A percentile compares a stretch with the other conserved stretches of the same genome.
phyloP scores from a whole-genome alignment of 2,113 vertebrate genomes.

The Cephalopterus ornatus region DNA sequence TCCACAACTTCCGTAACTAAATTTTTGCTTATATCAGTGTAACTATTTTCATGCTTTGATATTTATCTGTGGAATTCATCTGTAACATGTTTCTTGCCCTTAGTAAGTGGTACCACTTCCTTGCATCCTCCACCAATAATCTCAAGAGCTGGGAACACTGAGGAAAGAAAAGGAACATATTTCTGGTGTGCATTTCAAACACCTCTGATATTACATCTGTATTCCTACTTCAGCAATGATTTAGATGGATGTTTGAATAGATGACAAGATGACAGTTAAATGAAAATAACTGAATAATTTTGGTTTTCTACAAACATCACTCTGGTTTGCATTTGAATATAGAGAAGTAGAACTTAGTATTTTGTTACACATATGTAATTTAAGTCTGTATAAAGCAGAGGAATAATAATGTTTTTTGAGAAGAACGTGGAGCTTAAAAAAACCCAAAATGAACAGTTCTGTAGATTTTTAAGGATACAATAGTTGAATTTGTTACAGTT shows the following conservation, averaged over 20 bases:
- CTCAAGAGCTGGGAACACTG: not conserved
- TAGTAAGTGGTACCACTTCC: not conserved
- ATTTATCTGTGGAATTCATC: not conserved
- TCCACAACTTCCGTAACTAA: not conserved
- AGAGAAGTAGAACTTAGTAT: not conserved
- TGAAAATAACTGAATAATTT: not conserved
- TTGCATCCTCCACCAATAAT: not conserved
- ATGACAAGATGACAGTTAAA: not conserved
- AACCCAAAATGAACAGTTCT: not conserved
- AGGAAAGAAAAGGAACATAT: not conserved
- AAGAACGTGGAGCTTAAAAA: not conserved
- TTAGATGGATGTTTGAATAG: not conserved
- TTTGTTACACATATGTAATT: not conserved
- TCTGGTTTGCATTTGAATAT: not conserved
- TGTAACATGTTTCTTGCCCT: not conserved
- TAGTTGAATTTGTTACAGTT: not conserved
- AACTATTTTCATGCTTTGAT: not conserved
- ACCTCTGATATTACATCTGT: not conserved
- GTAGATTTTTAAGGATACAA: not conserved
- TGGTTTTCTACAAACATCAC: not conserved
- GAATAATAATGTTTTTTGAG: not conserved
- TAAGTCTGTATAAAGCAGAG: not conserved
- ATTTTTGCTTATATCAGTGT: not conserved
- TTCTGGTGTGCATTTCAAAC: not conserved
- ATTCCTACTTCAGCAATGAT: not conserved